Evolutionary conservation across 2,113 vertebrate genomes (phyloP).

Genomic region (Aegypius monachus): DNA sequence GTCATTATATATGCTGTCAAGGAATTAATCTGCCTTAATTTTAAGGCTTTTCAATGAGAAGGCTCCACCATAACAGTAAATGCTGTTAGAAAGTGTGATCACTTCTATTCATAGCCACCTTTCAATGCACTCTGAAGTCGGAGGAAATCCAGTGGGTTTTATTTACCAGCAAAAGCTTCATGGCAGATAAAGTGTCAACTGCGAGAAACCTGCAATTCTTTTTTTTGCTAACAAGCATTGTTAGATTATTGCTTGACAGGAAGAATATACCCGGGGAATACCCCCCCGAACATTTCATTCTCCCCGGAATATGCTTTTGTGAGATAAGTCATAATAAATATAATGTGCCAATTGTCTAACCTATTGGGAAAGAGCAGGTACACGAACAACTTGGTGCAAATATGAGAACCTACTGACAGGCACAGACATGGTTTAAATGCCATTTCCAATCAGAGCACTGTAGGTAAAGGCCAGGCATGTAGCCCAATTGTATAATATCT

Average conservation of each 20-base stretch:
- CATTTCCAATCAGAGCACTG: background rate
- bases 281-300: background rate
- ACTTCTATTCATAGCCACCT: background rate
- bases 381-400: background rate
- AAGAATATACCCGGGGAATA: background rate
- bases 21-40: background rate
- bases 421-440: background rate
- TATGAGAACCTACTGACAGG: background rate
- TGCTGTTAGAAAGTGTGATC: background rate
- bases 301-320: background rate
- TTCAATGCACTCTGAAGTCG: fast-evolving
- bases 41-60: background rate
- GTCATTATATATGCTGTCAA: background rate
- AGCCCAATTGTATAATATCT: background rate
- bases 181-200: background rate
- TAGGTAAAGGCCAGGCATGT: background rate
- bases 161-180: background rate
- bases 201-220: conserved; percentile 15
- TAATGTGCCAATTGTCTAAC: background rate
- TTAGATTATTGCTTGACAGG: conserved; percentile 7
- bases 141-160: background rate
- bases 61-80: background rate
- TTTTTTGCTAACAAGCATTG: background rate
- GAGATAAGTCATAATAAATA: conserved; percentile 23
- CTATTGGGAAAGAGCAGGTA: background rate